Percentiles rank a stretch among this genome's conserved stretches.
Evolutionary conservation across 2,888 invertebrate species (phyloP).

Genomic region (Catonia carolina): DNA sequence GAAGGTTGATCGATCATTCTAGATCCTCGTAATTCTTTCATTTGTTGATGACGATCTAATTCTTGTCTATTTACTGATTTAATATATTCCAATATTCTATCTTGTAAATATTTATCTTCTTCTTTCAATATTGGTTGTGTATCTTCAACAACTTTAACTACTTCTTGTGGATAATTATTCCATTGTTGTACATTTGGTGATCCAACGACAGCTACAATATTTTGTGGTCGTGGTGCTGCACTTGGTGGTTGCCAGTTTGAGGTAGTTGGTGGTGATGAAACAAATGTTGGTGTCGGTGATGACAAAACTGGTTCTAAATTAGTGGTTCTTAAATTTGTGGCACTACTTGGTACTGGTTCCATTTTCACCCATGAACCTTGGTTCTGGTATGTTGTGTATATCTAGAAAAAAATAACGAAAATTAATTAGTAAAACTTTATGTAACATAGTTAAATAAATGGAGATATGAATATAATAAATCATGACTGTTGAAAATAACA

Average conservation of each 20-base stretch:
- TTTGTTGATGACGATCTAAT: conserved; percentile 23
- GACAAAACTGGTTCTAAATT: too few species aligned
- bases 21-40: too few species aligned
- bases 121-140: conserved; percentile 15
- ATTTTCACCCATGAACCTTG: conserved; percentile 30
- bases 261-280: too few species aligned
- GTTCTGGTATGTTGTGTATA: not conserved
- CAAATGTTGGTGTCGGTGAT: not conserved
- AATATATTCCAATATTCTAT: conserved; percentile 49
- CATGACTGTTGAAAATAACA: too few species aligned
- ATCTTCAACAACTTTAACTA: conserved; percentile 22
- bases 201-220: conserved; percentile 15
- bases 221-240: not conserved
- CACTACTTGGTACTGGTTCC: conserved; percentile 23
- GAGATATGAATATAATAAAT: too few species aligned
- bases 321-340: not conserved
- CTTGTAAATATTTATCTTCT: conserved; percentile 32
- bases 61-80: conserved; percentile 61
- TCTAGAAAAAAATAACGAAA: not conserved
- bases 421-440: not conserved
- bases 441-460: not conserved
- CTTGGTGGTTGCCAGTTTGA: conserved; percentile 8
- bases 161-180: conserved; percentile 18
- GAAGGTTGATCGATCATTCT: too few species aligned
- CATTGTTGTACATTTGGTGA: conserved; percentile 19